Evolutionary conservation across 2,113 vertebrate species (phyloP).

Genomic region (Leptosomus discolor): DNA sequence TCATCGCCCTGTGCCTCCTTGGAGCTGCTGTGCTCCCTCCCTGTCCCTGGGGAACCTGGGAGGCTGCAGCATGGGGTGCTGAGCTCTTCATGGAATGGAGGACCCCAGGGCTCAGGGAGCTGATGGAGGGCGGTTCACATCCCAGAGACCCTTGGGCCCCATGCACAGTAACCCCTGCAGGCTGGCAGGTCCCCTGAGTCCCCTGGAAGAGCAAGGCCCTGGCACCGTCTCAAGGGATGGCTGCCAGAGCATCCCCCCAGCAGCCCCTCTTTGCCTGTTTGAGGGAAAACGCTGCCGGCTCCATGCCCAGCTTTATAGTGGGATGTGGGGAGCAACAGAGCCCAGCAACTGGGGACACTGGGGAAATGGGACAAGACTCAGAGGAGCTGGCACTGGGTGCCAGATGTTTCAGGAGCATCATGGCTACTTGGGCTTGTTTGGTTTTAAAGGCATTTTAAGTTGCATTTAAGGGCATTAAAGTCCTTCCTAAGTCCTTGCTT

Average conservation of each 20-base stretch:
- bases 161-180: fast-evolving
- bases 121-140: background rate
- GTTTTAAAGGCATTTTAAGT: background rate
- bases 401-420: background rate
- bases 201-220: background rate
- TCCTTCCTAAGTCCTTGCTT: constrained; percentile 23
- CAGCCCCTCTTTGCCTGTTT: background rate
- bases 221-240: background rate
- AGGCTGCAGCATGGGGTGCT: background rate
- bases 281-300: background rate
- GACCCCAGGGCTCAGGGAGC: background rate
- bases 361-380: background rate
- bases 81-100: background rate
- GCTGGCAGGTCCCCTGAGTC: background rate
- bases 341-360: background rate
- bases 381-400: background rate
- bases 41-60: background rate
- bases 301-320: background rate
- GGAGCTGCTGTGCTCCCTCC: background rate
- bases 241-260: background rate
- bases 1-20: fast-evolving
- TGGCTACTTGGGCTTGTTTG: background rate
- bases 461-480: constrained; percentile 16
- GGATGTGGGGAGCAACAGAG: background rate
- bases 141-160: fast-evolving